phyloP scores from a whole-genome alignment of 2,113 vertebrate genomes.

The Variabilichromis moorii region DNA sequence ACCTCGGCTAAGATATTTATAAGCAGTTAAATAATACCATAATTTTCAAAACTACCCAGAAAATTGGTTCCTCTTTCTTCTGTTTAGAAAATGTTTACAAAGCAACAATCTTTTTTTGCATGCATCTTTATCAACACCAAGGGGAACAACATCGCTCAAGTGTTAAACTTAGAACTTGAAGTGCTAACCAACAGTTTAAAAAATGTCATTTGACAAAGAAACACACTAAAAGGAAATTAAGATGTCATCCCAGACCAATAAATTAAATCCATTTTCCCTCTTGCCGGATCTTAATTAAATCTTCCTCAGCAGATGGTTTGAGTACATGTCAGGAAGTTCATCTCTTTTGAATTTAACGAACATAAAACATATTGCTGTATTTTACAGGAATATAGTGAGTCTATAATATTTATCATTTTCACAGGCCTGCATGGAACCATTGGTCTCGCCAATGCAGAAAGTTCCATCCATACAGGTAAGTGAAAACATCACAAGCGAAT shows the following conservation, averaged over 20 bases:
- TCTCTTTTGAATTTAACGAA: neutral
- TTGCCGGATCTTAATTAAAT: neutral
- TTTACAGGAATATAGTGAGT: neutral
- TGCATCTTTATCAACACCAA: fast-evolving
- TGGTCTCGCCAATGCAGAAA: neutral
- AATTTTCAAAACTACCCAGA: neutral
- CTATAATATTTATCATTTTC: neutral
- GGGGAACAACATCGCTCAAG: neutral
- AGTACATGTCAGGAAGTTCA: neutral
- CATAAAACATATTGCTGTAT: neutral
- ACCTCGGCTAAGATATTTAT: neutral
- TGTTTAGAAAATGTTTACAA: neutral
- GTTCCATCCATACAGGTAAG: neutral
- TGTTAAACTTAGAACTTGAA: neutral
- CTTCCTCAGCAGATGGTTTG: neutral
- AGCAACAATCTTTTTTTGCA: neutral
- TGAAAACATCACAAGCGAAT: fast-evolving
- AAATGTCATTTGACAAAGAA: neutral
- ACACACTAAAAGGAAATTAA: neutral
- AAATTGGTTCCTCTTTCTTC: neutral
- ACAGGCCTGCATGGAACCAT: neutral
- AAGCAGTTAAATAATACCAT: neutral
- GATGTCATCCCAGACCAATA: neutral
- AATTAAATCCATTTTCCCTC: neutral
- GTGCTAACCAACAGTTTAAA: neutral